These are phyloP conservation scores for Leptobrachium leishanense DNA, from an alignment of 2,113 vertebrate species.

Conservation along the genomic window DNA sequence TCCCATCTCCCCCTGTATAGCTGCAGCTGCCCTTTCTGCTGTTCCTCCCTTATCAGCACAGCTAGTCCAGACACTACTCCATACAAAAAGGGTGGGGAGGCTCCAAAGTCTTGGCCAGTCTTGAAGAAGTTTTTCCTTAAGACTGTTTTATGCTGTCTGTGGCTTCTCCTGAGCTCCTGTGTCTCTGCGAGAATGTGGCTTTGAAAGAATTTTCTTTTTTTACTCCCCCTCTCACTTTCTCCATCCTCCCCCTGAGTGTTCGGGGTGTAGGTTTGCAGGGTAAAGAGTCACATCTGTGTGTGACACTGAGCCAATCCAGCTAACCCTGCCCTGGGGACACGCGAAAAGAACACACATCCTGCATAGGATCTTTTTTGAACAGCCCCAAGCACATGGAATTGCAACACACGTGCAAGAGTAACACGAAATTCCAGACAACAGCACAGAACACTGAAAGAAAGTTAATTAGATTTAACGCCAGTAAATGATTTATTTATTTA, in stretches of 20 bases:
- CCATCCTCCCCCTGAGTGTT: conserved; percentile 42
- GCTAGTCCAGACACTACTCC: conserved; percentile 53
- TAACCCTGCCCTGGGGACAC: conserved; percentile 61
- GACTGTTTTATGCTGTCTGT: conserved; percentile 34
- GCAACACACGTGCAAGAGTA: neutral
- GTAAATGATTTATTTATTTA: neutral
- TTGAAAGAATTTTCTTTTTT: conserved; percentile 38
- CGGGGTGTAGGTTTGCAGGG: conserved; percentile 59
- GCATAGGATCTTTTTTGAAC: conserved; percentile 9
- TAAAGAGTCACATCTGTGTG: conserved; percentile 66
- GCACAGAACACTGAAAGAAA: neutral
- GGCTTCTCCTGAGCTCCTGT: conserved; percentile 46
- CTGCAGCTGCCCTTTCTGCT: conserved; percentile 45
- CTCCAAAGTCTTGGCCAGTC: conserved; percentile 43
- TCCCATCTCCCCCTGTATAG: conserved; percentile 12
- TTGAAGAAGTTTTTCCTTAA: conserved; percentile 16
- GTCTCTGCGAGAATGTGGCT: conserved; percentile 43
- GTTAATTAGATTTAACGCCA: conserved; percentile 14
- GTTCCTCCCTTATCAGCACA: conserved; percentile 52
- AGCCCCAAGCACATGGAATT: conserved; percentile 17
- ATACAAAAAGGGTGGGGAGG: conserved; percentile 28
- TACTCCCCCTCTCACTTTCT: conserved; percentile 5
- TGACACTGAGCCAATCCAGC: conserved; percentile 61
- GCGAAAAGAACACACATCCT: conserved; percentile 29
- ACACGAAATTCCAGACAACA: neutral